Evolutionary conservation across 2,888 invertebrate genomes (phyloP), one percentile per base, ranked within the genome.

Genomic region (Trachelus iudaicus): DNA sequence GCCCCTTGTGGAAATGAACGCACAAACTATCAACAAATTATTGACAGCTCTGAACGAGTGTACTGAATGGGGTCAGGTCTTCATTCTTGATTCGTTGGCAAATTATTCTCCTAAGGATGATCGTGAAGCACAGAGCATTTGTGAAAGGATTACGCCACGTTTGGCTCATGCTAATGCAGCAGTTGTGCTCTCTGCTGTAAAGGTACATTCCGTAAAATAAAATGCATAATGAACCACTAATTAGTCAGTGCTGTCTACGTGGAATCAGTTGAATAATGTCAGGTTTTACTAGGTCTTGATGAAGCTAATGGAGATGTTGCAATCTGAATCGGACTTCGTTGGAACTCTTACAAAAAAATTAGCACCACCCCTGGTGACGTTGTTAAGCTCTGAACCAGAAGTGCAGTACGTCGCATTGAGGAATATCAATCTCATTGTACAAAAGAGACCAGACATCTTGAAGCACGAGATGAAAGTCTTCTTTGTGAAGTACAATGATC

Each of bases 391-490:
- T 0, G 99, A 99, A 92, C 98, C 99, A 0, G 99, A 99, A 92
- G 99, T 99, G 76, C 99, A 99, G 92, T 99, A 99, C 91, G 99
- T 99, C 6, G 99, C 99, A 0, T 93, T 99, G 79, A 93, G 99
- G 84, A 99, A 99, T 92, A 99, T 99, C 89, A 99, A 99, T 93
- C 94, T 99, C 74, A 99, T 99, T 82, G 99, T 99, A 30, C 99
- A 99, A 92, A 99, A 99, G 92, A 94, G 99, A 73, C 98, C 99
- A 0, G 99, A 99, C 80, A 99, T 99, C 85, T 93, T 99, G 73
- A 99, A 99, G 91, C 98, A 99, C 88, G 99, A 99, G 93, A 99
- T 99, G 99, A 99, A 99, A 94, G 95, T 96, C 77, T 99, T 99
- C 93, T 99, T 99, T 92, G 99, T 99, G 69, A 99, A 99, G 90